Conservation (phyloP, 2,797 vertebrate genomes). For the Bradypodion ventrale region DNA sequence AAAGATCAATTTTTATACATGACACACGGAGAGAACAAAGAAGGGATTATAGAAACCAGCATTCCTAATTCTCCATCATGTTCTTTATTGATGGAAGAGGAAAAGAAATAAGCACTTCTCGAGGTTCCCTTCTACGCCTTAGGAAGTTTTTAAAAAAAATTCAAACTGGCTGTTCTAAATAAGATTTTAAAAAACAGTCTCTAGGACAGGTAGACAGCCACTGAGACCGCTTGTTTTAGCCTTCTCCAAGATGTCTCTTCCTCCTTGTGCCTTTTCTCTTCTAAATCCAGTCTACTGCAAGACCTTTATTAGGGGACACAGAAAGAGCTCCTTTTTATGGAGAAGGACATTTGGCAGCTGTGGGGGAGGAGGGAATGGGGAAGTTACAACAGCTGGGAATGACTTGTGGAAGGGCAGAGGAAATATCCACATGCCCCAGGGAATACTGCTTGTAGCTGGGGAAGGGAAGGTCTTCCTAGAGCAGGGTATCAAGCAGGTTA, state of each 20-base stretch:
- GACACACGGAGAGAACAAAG: neutral
- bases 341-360: conserved; percentile 14
- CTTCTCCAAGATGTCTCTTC: neutral
- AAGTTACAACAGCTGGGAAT: conserved; percentile 9
- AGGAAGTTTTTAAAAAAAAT: neutral
- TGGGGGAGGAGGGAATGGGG: conserved; percentile 19
- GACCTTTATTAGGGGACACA: conserved; percentile 14
- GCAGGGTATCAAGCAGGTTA: neutral
- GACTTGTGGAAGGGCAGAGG: neutral
- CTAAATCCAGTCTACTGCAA: neutral
- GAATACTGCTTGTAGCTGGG: neutral
- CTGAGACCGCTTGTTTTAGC: neutral
- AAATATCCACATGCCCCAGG: neutral
- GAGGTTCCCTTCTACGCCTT: conserved; percentile 20
- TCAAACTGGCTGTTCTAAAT: neutral
- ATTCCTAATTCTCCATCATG: neutral
- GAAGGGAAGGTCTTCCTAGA: neutral
- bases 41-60: neutral
- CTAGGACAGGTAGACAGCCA: neutral
- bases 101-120: neutral
- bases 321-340: conserved; percentile 17
- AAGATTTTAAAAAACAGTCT: neutral
- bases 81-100: neutral
- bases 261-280: neutral
- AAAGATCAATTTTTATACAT: neutral